Conservation (phyloP, 2,113 vertebrate species). For the Campylomormyrus numenius region DNA sequence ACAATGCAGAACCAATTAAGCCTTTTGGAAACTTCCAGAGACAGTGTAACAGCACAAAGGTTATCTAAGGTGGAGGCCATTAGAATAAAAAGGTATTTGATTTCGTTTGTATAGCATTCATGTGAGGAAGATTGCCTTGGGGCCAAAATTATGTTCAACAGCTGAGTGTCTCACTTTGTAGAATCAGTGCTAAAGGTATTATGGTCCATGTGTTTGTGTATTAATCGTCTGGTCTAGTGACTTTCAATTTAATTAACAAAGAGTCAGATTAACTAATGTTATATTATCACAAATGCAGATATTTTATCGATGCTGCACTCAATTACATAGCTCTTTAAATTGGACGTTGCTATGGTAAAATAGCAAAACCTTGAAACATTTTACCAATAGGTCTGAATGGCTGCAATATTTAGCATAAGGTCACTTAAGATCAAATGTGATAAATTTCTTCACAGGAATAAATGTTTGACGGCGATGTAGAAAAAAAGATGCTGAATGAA, state of each 20-base stretch:
- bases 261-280: neutral
- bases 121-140: neutral
- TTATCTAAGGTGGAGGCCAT: conserved; percentile 30
- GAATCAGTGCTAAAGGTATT: neutral
- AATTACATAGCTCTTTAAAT: neutral
- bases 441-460: neutral
- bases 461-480: neutral
- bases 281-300: neutral
- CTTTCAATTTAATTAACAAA: neutral
- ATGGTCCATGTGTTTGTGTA: neutral
- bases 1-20: conserved; percentile 60
- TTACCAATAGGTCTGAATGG: neutral
- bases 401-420: neutral
- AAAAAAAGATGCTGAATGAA: neutral
- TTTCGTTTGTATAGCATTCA: neutral
- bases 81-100: conserved; percentile 10
- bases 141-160: neutral
- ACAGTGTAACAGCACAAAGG: conserved; percentile 35
- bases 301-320: neutral
- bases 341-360: neutral
- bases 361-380: neutral
- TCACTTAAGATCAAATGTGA: neutral
- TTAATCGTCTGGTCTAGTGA: neutral
- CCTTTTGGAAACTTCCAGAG: conserved; percentile 40
- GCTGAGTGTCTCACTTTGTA: neutral